These are phyloP conservation scores for Mongoloraphidia duomilia DNA, from an alignment of 2,888 invertebrate genomes.

Conservation along the genomic window DNA sequence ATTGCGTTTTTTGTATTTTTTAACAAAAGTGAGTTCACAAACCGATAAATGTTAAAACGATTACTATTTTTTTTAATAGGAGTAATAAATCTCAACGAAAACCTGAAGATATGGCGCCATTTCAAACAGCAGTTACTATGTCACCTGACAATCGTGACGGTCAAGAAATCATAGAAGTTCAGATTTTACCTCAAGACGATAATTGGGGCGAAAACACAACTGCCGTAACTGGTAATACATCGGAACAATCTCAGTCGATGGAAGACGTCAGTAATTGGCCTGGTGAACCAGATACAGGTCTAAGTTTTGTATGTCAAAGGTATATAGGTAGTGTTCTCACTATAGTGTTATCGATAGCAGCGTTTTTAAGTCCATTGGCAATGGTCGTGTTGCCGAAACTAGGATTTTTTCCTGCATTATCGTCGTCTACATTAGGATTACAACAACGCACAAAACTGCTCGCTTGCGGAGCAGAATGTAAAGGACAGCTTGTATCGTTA, in stretches of 20 bases:
- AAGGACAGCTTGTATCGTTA: slow-evolving; percentile 81
- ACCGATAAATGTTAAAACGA: too few species aligned
- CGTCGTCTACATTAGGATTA: slow-evolving; percentile 46
- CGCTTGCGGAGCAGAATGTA: slow-evolving; percentile 86
- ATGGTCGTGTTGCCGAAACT: slow-evolving; percentile 92
- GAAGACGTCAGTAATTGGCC: slow-evolving; percentile 80
- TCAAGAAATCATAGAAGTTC: slow-evolving; percentile 89
- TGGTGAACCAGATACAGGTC: slow-evolving; percentile 54
- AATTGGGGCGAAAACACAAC: slow-evolving; percentile 99
- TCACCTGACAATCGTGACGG: slow-evolving; percentile 67
- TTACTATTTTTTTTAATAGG: slow-evolving; percentile 22
- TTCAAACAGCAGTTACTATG: slow-evolving; percentile 72
- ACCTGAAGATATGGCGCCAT: slow-evolving; percentile 63
- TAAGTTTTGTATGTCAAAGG: slow-evolving; percentile 61
- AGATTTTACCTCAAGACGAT: slow-evolving; percentile 91
- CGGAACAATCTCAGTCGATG: slow-evolving; percentile 87
- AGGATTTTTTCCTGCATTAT: slow-evolving; percentile 65
- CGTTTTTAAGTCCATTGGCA: slow-evolving; percentile 82
- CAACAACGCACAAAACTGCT: slow-evolving; percentile 56
- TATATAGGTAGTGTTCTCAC: slow-evolving; percentile 73
- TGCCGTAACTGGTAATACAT: slow-evolving; percentile 91
- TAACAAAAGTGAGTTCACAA: too few species aligned
- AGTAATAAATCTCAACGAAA: slow-evolving; percentile 50
- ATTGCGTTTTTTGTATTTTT: too few species aligned
- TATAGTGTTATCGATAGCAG: slow-evolving; percentile 61